Conservation (phyloP, 2,797 vertebrate species). For the Pantherophis alleghaniensis region DNA sequence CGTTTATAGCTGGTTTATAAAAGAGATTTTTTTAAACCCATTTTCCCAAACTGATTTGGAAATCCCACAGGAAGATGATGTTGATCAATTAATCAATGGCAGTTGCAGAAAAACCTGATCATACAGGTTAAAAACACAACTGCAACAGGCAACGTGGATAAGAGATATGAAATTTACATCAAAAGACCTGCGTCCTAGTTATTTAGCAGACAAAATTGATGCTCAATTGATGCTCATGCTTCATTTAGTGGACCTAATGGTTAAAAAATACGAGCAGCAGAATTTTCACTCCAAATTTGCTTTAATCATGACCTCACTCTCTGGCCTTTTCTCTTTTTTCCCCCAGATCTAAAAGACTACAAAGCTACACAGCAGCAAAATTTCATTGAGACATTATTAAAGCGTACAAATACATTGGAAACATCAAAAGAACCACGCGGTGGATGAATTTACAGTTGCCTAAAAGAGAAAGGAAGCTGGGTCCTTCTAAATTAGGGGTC, state of each 20-base stretch:
- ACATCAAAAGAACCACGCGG: background rate
- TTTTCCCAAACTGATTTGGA: background rate
- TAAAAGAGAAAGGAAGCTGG: slow-evolving; percentile 51
- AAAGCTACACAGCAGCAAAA: background rate
- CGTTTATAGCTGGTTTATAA: background rate
- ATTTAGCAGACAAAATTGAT: background rate
- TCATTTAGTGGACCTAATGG: background rate
- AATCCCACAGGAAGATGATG: background rate
- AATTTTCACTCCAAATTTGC: background rate
- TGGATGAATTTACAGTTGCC: slow-evolving; percentile 1
- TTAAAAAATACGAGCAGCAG: background rate
- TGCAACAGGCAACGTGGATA: background rate
- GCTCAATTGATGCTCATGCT: background rate
- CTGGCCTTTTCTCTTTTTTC: background rate
- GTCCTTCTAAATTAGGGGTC: slow-evolving; percentile 19
- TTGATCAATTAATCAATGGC: background rate
- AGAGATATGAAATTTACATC: background rate
- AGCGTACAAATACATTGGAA: slow-evolving; percentile 9
- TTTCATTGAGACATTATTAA: slow-evolving; percentile 3
- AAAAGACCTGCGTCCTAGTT: background rate
- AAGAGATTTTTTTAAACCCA: background rate
- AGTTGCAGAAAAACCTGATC: background rate
- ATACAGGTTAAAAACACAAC: background rate
- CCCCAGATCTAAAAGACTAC: background rate
- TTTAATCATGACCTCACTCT: background rate